These are phyloP conservation scores for Andrena haemorrhoa DNA, from an alignment of 2,888 invertebrate genomes.

Conservation along the genomic window DNA sequence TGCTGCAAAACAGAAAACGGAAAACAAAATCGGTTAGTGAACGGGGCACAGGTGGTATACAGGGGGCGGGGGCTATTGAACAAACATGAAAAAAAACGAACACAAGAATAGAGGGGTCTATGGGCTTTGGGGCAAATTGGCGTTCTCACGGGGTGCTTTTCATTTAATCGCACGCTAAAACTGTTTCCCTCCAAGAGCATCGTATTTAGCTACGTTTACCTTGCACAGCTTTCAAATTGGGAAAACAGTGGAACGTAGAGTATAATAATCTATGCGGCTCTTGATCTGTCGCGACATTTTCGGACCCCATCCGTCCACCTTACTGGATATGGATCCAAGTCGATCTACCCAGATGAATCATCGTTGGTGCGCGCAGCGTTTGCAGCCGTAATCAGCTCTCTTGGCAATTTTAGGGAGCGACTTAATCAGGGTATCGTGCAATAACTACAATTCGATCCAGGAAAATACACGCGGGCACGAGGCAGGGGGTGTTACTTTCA, in stretches of 20 bases:
- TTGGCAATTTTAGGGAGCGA: constrained; percentile 29
- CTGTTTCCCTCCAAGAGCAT: constrained; percentile 9
- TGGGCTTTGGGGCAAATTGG: not conserved
- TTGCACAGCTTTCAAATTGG: not conserved
- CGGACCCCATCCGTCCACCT: constrained; percentile 18
- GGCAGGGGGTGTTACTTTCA: constrained; percentile 19
- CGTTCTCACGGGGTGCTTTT: not conserved
- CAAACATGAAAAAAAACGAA: not conserved
- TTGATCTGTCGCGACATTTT: constrained; percentile 27
- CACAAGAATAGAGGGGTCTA: not conserved
- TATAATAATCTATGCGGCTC: not conserved
- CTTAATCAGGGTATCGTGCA: constrained; percentile 32
- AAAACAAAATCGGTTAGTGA: constrained; percentile 76
- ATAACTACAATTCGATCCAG: constrained; percentile 10
- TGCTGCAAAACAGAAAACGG: constrained; percentile 85
- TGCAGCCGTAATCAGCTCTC: not conserved
- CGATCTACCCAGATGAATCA: constrained; percentile 37
- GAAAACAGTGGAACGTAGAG: not conserved
- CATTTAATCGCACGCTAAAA: constrained; percentile 20
- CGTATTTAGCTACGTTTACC: not conserved
- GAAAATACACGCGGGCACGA: constrained; percentile 21
- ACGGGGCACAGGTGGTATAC: constrained; percentile 69
- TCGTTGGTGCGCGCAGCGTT: constrained; percentile 12
- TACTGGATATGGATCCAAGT: constrained; percentile 38
- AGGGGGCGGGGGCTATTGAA: constrained; percentile 59